A percentile compares a stretch with the other conserved stretches of the same genome.
These are phyloP conservation scores for Kryptolebias marmoratus DNA, from an alignment of 2,113 vertebrate species.

Conservation along the genomic window DNA sequence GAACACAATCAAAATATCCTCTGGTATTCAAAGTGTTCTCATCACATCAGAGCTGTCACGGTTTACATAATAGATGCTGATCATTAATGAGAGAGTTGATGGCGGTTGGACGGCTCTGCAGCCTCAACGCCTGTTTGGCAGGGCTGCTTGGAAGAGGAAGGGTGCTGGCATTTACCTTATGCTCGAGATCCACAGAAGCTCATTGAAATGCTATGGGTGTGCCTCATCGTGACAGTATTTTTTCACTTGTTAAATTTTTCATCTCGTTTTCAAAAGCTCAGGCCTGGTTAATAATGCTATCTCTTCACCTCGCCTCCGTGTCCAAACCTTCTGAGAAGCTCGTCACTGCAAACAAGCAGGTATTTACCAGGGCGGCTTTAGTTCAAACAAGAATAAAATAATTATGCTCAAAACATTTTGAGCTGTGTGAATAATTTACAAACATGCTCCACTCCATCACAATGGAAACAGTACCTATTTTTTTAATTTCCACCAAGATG, in stretches of 20 bases:
- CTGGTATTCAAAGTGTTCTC: slow-evolving; percentile 30
- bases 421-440: slow-evolving; percentile 9
- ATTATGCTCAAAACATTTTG: background rate
- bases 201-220: slow-evolving; percentile 71
- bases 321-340: background rate
- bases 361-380: too few species aligned
- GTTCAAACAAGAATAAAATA: too few species aligned
- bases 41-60: slow-evolving; percentile 41
- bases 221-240: slow-evolving; percentile 64
- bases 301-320: slow-evolving; percentile 13
- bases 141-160: slow-evolving; percentile 47
- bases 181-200: slow-evolving; percentile 53
- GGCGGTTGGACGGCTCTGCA: slow-evolving; percentile 36
- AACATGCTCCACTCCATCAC: background rate
- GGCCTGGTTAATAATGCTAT: slow-evolving; percentile 48
- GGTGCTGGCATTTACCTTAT: slow-evolving; percentile 69
- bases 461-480: too few species aligned
- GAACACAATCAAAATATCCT: slow-evolving; percentile 21
- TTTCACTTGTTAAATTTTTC: slow-evolving; percentile 74
- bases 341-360: too few species aligned
- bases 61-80: slow-evolving; percentile 54
- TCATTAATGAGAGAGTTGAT: slow-evolving; percentile 44
- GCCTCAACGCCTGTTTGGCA: slow-evolving; percentile 51
- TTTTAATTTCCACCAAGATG: too few species aligned
- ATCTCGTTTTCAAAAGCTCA: slow-evolving; percentile 62